phyloP scores from a whole-genome alignment of 1,140 invertebrate species.

The Zaprionus kolodkinae region DNA sequence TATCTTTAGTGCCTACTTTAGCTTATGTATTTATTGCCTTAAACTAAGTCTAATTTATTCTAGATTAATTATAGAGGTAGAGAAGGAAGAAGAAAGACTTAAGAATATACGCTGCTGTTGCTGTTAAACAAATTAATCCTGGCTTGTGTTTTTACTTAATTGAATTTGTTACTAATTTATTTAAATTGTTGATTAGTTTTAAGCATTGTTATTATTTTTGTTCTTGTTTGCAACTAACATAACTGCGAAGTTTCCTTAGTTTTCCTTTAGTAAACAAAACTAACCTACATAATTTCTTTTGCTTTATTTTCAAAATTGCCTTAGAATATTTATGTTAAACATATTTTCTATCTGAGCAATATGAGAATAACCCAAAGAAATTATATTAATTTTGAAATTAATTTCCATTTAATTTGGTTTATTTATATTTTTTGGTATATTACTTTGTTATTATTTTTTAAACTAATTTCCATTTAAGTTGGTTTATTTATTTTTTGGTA shows the following conservation, averaged over 20 bases:
- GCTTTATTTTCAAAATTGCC: background rate
- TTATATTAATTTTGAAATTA: background rate
- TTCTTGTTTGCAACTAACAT: slow-evolving; percentile 11
- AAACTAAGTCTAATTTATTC: slow-evolving; percentile 73
- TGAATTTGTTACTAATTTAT: slow-evolving; percentile 65
- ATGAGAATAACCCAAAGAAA: background rate
- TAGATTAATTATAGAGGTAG: slow-evolving; percentile 52
- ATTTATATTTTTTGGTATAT: background rate
- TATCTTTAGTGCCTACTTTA: slow-evolving; percentile 70
- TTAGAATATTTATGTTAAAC: background rate
- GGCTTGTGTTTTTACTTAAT: slow-evolving; percentile 68
- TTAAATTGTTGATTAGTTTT: slow-evolving; percentile 63
- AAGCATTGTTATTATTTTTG: slow-evolving; percentile 25
- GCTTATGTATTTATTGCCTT: slow-evolving; percentile 75
- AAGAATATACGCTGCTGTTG: slow-evolving; percentile 75
- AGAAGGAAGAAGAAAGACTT: slow-evolving; percentile 48
- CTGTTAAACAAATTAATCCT: slow-evolving; percentile 76
- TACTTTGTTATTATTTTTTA: background rate
- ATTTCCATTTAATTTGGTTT: background rate
- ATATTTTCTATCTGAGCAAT: background rate
- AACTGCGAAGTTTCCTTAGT: background rate
- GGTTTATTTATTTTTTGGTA: background rate
- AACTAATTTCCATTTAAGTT: background rate
- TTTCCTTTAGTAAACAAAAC: background rate
- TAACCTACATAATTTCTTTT: background rate